phyloP scores from a whole-genome alignment of 2,113 vertebrate genomes.

The Myotis davidii region DNA sequence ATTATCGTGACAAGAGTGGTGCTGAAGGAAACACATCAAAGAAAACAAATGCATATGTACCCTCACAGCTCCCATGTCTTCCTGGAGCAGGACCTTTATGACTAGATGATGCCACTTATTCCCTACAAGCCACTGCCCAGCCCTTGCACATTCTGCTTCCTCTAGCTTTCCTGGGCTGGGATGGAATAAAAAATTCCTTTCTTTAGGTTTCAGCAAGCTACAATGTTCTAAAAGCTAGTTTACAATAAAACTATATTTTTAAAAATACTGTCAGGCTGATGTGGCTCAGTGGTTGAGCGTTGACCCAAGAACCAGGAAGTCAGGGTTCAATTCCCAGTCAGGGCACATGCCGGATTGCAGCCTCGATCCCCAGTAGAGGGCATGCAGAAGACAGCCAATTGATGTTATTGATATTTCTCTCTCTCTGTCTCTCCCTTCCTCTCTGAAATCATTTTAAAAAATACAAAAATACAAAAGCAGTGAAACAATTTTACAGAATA shows the following conservation, averaged over 20 bases:
- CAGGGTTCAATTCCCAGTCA: too few species aligned
- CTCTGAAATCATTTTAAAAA: too few species aligned
- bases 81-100: neutral
- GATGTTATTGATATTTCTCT: too few species aligned
- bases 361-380: too few species aligned
- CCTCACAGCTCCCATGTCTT: neutral
- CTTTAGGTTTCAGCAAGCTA: constrained; percentile 14
- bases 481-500: neutral
- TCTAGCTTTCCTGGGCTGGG: neutral
- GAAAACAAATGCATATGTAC: neutral
- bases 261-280: neutral
- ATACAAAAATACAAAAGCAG: constrained; percentile 1
- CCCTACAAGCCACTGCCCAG: neutral
- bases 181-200: constrained; percentile 23
- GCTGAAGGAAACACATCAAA: neutral
- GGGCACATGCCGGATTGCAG: too few species aligned
- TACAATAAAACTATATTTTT: neutral
- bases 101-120: neutral
- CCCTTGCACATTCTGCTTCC: neutral
- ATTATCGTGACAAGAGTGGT: neutral
- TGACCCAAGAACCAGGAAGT: too few species aligned
- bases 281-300: too few species aligned
- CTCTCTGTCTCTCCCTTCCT: too few species aligned
- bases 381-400: too few species aligned
- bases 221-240: constrained; percentile 20